Evolutionary conservation across 2,113 vertebrate species (phyloP).

Genomic region (Psophia crepitans): DNA sequence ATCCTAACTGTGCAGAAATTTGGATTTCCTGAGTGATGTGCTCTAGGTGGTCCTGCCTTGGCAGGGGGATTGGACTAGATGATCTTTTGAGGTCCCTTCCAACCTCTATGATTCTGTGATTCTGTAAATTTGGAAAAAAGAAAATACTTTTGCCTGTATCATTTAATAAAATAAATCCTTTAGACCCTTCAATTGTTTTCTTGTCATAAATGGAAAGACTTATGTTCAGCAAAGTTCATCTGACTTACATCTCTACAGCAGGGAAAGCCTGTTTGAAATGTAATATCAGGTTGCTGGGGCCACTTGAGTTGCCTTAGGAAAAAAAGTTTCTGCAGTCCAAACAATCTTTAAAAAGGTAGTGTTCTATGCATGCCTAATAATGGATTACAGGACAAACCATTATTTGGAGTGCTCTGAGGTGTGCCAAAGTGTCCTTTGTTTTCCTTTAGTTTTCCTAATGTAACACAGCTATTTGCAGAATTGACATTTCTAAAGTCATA

Average conservation of each 20-base stretch:
- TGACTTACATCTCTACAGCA: not conserved
- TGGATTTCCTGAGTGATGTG: too few relatives aligned
- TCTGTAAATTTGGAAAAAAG: not conserved
- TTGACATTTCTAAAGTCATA: not conserved
- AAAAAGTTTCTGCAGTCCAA: not conserved
- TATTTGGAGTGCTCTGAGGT: not conserved
- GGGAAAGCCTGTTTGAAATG: not conserved
- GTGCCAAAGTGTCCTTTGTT: not conserved
- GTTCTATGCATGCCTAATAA: not conserved
- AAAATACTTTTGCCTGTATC: not conserved
- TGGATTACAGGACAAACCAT: constrained; percentile 30
- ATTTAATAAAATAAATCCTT: not conserved
- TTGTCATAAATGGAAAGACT: not conserved
- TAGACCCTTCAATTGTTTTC: not conserved
- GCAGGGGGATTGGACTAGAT: too few relatives aligned
- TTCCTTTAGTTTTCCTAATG: not conserved
- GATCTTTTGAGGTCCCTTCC: too few relatives aligned
- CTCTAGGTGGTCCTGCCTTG: too few relatives aligned
- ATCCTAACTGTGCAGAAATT: not conserved
- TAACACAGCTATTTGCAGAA: not conserved
- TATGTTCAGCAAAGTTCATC: not conserved
- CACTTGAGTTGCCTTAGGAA: not conserved
- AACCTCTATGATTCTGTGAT: too few relatives aligned
- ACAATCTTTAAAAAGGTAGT: not conserved
- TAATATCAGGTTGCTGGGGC: not conserved